Evolutionary conservation across 2,113 vertebrate genomes (phyloP).

Genomic region (Hepsetus odoe): DNA sequence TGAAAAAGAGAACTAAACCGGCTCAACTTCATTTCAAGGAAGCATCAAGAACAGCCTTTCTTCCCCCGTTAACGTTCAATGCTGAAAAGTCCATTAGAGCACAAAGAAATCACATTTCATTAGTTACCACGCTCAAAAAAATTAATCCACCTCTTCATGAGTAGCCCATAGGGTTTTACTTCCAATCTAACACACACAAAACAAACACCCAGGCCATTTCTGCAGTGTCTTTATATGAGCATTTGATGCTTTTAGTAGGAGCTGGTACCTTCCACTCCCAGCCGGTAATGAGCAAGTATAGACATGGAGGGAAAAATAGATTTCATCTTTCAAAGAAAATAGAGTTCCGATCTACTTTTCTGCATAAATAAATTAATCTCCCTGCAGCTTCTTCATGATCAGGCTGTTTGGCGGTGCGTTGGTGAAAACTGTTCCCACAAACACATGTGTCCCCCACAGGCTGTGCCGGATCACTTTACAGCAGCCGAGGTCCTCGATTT

Average conservation of each 20-base stretch:
- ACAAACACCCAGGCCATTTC: background rate
- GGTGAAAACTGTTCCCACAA: conserved; percentile 94
- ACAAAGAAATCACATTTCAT: background rate
- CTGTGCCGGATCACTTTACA: conserved; percentile 91
- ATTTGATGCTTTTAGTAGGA: background rate
- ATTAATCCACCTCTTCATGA: conserved; percentile 10
- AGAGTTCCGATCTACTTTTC: background rate
- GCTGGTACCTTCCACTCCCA: background rate
- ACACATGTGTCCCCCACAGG: conserved; percentile 87
- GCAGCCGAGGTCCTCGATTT: conserved; percentile 92
- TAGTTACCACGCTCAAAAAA: conserved; percentile 12
- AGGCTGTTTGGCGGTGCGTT: conserved; percentile 81
- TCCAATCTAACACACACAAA: background rate
- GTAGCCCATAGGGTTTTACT: background rate
- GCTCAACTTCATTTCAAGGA: conserved; percentile 5
- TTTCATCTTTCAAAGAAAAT: background rate
- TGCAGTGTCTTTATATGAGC: background rate
- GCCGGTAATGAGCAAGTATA: background rate
- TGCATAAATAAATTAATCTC: conserved; percentile 57
- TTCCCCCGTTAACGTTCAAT: background rate
- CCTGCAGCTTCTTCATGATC: conserved; percentile 84
- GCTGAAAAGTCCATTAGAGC: background rate
- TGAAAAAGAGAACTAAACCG: background rate
- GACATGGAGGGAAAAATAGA: background rate
- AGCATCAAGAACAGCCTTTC: too few species aligned